Evolutionary conservation across 2,888 invertebrate species (phyloP).

Genomic region (Allophyes oxyacanthae): DNA sequence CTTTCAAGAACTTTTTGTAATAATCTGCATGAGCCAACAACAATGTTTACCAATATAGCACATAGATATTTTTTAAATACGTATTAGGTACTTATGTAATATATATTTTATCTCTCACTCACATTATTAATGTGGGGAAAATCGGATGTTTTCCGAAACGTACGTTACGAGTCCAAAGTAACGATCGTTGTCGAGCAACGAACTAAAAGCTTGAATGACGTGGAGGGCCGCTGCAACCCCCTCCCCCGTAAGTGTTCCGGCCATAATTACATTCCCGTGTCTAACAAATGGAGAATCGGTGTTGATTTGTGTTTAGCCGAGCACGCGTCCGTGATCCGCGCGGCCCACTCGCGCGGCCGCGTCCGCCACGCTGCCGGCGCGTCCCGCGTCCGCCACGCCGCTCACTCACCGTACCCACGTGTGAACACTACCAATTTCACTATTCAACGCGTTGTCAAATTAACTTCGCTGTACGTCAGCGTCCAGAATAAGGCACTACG

Average conservation of each 20-base stretch:
- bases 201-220: constrained; percentile 87
- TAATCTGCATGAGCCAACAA: no score
- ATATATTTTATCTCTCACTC: no score
- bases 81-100: no score
- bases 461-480: constrained; percentile 18
- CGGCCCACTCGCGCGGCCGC: constrained; percentile 56
- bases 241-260: constrained; percentile 82
- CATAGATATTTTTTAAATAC: no score
- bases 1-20: no score
- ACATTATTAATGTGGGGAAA: constrained; percentile 41
- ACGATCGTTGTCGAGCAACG: constrained; percentile 82
- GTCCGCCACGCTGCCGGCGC: constrained; percentile 25
- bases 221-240: constrained; percentile 65
- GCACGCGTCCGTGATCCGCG: constrained; percentile 78
- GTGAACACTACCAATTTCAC: constrained; percentile 20
- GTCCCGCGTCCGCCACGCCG: constrained; percentile 6
- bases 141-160: constrained; percentile 66
- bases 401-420: constrained; percentile 21
- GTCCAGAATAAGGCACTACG: constrained; percentile 20
- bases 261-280: constrained; percentile 90
- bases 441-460: constrained; percentile 32
- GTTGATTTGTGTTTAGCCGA: constrained; percentile 89
- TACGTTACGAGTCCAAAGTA: constrained; percentile 80
- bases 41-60: no score
- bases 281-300: constrained; percentile 91